Evolutionary conservation across 2,797 vertebrate genomes (phyloP), one percentile per base, ranked within the genome.

Genomic region (Bradypodion pumilum): DNA sequence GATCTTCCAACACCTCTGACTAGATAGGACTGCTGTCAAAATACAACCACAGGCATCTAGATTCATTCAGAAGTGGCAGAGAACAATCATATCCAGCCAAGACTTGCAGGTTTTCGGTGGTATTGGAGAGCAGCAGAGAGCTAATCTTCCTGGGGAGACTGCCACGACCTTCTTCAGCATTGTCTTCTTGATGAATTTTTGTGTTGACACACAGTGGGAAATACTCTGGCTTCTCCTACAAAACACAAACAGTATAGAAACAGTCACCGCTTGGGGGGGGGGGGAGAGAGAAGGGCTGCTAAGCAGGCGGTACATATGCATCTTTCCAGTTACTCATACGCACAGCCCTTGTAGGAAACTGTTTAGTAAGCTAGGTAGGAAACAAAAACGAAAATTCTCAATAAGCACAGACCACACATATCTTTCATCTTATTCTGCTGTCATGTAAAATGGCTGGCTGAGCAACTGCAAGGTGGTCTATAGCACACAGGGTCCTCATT

Each of bases 111-210:
- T 98, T 98, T 94, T 99, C 98, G 0, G 98, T 98, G 74, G 98
- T 99, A 92, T 99, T 99, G 94, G 99, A 99, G 82, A 99, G 97
- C 90, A 99, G 94, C 92, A 99, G 96, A 0, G 98, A 99, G 91
- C 96, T 98, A 94, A 99, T 97, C 94, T 99, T 99, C 84, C 97
- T 96, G 6, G 98, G 98, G 82, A 99, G 96, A 84, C 98, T 97
- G 73, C 98, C 98, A 78, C 99, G 96, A 15, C 98, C 98, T 92
- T 99, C 98, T 92, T 98, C 97, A 0, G 97, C 97, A 82, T 98
- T 97, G 32, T 98, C 97, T 88, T 99, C 97, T 16, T 97, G 97
- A 80, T 95, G 97, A 78, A 96, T 96, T 95, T 96, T 98, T 78
- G 96, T 95, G 94, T 90, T 97, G 85, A 98, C 94, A 0, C 97